A percentile compares a stretch with the other conserved stretches of the same genome.
These are phyloP conservation scores for Pseudorasbora parva DNA, from an alignment of 2,113 vertebrate genomes.

Conservation along the genomic window DNA sequence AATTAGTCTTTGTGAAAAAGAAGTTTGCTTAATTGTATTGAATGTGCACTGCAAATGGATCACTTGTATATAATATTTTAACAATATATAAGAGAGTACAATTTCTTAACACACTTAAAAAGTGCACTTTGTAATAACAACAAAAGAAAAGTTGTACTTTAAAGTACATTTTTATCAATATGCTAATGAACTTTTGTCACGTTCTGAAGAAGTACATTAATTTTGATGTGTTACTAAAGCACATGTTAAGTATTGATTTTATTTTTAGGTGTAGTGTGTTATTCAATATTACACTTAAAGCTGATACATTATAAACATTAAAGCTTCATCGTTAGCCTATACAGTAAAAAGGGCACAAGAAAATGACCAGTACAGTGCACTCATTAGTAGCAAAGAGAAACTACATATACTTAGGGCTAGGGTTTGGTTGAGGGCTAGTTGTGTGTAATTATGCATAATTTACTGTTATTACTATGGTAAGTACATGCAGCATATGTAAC, in stretches of 20 bases:
- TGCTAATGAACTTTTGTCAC: background rate
- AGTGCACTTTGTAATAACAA: background rate
- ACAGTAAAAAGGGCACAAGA: too few species aligned
- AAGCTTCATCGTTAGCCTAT: background rate
- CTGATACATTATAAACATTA: background rate
- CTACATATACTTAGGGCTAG: too few species aligned
- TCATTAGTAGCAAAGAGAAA: too few species aligned
- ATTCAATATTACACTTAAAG: conserved; percentile 3
- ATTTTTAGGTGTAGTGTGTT: background rate
- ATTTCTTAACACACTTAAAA: background rate
- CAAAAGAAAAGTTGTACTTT: background rate
- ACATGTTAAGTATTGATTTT: background rate
- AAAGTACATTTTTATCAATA: background rate
- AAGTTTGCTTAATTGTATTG: background rate
- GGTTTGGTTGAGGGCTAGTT: too few species aligned
- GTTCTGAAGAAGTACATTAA: background rate
- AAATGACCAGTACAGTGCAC: too few species aligned
- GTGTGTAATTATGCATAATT: too few species aligned
- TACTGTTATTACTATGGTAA: too few species aligned
- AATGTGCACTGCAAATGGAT: background rate
- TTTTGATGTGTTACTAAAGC: background rate
- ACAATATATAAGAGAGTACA: background rate
- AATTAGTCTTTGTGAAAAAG: background rate
- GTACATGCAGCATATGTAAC: too few species aligned
- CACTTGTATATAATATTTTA: background rate